Percentiles rank a stretch among this genome's conserved stretches.
phyloP scores from a whole-genome alignment of 2,888 invertebrate species.

The Octodonta nipae region DNA sequence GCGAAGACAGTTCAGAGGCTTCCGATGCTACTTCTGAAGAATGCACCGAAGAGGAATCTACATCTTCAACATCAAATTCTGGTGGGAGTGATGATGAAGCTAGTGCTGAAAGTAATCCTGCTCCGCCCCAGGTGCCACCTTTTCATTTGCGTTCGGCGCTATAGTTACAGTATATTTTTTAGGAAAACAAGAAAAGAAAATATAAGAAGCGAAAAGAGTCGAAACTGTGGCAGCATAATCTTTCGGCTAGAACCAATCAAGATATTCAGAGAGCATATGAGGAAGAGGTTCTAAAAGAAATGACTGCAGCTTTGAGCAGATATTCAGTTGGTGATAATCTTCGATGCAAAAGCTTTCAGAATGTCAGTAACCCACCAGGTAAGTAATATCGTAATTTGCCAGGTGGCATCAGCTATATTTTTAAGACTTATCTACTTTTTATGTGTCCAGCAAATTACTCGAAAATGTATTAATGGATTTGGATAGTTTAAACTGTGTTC shows the following conservation, averaged over 20 bases:
- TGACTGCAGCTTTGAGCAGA: slow-evolving; percentile 47
- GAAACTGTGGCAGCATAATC: slow-evolving; percentile 60
- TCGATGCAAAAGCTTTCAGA: too few relatives aligned
- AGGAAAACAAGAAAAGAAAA: slow-evolving; percentile 11
- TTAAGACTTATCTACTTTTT: too few relatives aligned
- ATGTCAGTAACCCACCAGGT: too few relatives aligned
- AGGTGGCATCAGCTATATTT: too few relatives aligned
- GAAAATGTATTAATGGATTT: too few relatives aligned
- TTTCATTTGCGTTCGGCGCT: background rate
- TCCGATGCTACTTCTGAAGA: slow-evolving; percentile 20
- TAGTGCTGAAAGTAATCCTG: slow-evolving; percentile 27
- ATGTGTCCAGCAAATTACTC: too few relatives aligned
- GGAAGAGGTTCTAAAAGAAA: slow-evolving; percentile 59
- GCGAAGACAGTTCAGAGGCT: slow-evolving; percentile 15
- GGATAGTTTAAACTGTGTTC: too few relatives aligned
- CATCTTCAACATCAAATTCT: slow-evolving; percentile 14
- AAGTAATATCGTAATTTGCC: too few relatives aligned
- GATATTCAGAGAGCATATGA: slow-evolving; percentile 76
- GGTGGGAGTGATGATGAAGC: slow-evolving; percentile 20
- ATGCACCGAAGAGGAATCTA: slow-evolving; percentile 19
- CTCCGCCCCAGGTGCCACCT: slow-evolving; percentile 11
- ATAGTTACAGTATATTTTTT: background rate
- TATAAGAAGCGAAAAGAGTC: slow-evolving; percentile 31
- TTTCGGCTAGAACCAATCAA: slow-evolving; percentile 73
- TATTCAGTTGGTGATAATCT: slow-evolving; percentile 23